phyloP scores from a whole-genome alignment of 2,888 invertebrate species.

The Rugalucina vietnamica region DNA sequence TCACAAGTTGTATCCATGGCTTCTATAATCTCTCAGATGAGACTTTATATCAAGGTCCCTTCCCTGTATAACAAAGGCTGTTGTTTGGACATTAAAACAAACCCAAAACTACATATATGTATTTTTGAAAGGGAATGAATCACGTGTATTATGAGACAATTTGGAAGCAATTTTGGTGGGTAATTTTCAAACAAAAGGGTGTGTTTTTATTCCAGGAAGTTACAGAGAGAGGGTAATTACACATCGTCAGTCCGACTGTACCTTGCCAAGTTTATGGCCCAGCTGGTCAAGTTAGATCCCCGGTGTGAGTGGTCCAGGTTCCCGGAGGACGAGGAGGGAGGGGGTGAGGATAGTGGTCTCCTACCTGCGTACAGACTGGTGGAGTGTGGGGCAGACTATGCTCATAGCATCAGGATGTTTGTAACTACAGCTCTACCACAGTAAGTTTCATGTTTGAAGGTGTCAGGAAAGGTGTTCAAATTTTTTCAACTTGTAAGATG shows the following conservation, averaged over 20 bases:
- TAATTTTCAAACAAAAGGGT: no score
- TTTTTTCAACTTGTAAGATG: no score
- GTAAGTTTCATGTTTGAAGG: constrained; percentile 57
- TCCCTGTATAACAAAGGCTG: no score
- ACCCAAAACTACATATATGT: no score
- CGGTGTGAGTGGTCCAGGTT: constrained; percentile 68
- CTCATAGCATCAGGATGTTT: constrained; percentile 68
- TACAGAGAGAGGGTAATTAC: constrained; percentile 65
- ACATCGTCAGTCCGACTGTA: constrained; percentile 65
- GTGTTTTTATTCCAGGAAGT: constrained; percentile 61
- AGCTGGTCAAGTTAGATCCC: constrained; percentile 72
- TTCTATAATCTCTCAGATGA: no score
- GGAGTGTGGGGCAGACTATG: constrained; percentile 60
- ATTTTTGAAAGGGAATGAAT: no score
- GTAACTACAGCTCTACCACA: constrained; percentile 66
- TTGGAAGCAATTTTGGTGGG: no score
- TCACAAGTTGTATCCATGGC: no score
- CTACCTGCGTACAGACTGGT: constrained; percentile 43
- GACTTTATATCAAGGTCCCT: no score
- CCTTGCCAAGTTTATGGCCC: constrained; percentile 67
- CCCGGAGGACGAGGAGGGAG: constrained; percentile 20
- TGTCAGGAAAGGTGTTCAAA: no score
- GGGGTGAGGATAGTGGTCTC: constrained; percentile 22
- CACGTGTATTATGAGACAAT: no score
- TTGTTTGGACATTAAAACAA: no score